These are phyloP conservation scores for Myotis pilosus DNA, from an alignment of 2,797 vertebrate genomes.

Conservation along the genomic window DNA sequence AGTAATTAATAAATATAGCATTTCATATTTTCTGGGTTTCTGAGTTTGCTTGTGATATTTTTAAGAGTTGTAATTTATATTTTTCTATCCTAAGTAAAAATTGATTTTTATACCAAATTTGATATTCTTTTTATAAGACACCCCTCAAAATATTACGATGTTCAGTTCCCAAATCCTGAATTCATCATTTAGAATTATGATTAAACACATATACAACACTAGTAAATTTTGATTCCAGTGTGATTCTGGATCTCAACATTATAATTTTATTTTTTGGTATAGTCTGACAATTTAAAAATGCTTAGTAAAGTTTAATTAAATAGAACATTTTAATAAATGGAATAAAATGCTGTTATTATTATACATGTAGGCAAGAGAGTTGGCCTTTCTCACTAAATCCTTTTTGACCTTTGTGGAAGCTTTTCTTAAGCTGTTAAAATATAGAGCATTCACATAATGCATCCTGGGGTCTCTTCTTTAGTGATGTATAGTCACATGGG, in stretches of 20 bases:
- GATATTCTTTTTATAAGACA: neutral
- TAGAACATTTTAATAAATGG: conserved; percentile 52
- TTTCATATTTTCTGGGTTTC: neutral
- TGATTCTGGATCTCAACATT: neutral
- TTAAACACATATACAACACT: neutral
- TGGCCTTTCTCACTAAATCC: conserved; percentile 58
- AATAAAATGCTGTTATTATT: conserved; percentile 55
- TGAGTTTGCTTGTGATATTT: neutral
- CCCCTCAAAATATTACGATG: neutral
- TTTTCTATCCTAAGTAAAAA: conserved; percentile 25
- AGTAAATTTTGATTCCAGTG: neutral
- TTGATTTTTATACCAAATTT: neutral
- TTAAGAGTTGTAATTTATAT: neutral
- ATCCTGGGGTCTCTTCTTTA: neutral
- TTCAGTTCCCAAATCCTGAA: neutral
- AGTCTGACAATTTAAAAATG: conserved; percentile 10
- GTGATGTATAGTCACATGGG: neutral
- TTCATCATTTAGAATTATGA: neutral
- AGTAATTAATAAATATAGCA: neutral
- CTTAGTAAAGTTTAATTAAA: conserved; percentile 40
- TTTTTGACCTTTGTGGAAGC: conserved; percentile 55
- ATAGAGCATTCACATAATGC: neutral
- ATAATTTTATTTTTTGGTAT: neutral
- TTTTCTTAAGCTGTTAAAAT: conserved; percentile 65
- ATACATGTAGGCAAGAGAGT: conserved; percentile 53